These are phyloP conservation scores for Lepisosteus oculatus DNA, from an alignment of 2,113 vertebrate genomes.

Conservation along the genomic window DNA sequence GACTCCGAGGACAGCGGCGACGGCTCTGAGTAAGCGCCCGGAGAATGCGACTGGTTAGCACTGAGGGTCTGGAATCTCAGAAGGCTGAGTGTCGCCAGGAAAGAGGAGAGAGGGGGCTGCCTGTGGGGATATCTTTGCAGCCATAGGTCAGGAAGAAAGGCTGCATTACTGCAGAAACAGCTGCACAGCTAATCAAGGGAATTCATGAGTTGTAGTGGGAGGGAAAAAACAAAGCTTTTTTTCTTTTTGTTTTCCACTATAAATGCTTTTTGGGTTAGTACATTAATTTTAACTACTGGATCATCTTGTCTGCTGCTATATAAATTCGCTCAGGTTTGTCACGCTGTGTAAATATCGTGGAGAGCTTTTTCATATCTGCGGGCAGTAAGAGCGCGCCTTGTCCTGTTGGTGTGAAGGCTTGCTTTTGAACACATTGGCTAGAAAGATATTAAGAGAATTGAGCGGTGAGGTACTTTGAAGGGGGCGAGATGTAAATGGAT, in stretches of 20 bases:
- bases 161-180: neutral
- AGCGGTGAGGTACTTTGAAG: too few relatives aligned
- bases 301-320: too few relatives aligned
- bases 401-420: too few relatives aligned
- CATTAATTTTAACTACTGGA: too few relatives aligned
- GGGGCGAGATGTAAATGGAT: too few relatives aligned
- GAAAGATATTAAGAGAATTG: too few relatives aligned
- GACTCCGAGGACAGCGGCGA: conserved; percentile 57
- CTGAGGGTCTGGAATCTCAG: conserved; percentile 50
- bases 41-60: conserved; percentile 58
- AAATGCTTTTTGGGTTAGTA: neutral
- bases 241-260: neutral
- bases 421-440: too few relatives aligned
- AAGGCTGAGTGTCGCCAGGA: conserved; percentile 52
- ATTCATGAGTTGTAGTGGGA: neutral
- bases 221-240: neutral
- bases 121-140: neutral
- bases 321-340: too few relatives aligned
- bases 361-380: too few relatives aligned
- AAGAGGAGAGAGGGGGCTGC: conserved; percentile 44
- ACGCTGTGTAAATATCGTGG: too few relatives aligned
- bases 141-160: neutral
- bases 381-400: too few relatives aligned
- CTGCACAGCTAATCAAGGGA: neutral
- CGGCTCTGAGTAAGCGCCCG: conserved; percentile 76